Conservation (phyloP, 2,888 invertebrate species). For the Callinectes sapidus region DNA sequence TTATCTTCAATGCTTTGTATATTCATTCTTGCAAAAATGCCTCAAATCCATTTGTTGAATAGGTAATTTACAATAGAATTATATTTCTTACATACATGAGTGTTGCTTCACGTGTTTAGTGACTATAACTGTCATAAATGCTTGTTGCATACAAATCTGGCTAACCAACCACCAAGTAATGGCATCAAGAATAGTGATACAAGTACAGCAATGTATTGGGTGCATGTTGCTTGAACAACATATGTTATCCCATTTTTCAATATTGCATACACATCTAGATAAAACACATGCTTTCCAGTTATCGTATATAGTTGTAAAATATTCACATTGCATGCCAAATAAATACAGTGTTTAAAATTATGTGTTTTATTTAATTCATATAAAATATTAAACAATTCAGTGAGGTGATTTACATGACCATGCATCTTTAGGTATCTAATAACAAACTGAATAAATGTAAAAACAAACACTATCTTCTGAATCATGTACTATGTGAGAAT, state of each 20-base stretch:
- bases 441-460: neutral
- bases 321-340: constrained; percentile 11
- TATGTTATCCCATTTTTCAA: neutral
- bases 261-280: neutral
- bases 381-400: neutral
- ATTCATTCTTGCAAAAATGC: neutral
- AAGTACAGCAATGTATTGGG: neutral
- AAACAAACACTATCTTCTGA: neutral
- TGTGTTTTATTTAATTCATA: neutral
- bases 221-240: neutral
- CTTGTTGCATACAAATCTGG: neutral
- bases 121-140: too few species aligned
- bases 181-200: neutral
- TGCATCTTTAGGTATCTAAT: neutral
- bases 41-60: neutral
- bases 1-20: neutral
- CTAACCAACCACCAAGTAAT: neutral
- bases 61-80: too few species aligned
- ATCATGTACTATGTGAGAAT: neutral
- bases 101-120: too few species aligned
- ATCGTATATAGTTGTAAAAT: neutral
- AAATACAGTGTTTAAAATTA: neutral
- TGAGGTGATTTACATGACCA: neutral
- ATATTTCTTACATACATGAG: too few species aligned
- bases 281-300: neutral